Base-by-base conservation (phyloP, 2,797 vertebrate species). In the Discoglossus pictus region DNA sequence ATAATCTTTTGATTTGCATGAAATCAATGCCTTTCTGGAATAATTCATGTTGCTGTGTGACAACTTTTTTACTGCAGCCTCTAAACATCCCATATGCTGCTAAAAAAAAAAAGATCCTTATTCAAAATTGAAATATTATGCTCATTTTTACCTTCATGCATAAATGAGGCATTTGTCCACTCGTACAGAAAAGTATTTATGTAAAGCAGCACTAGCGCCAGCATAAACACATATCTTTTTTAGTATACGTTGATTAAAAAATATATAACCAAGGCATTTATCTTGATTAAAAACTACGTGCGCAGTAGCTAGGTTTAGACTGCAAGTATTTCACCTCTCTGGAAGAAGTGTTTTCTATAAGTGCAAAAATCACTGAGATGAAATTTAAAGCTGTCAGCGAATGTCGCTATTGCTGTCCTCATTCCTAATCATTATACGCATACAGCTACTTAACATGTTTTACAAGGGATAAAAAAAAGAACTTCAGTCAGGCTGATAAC, bases 271-370 rank as follows among this genome's bases (percentile, higher is more conserved):
- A 73, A 59, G 2, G 73, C 61, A 84, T 78, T 78, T 76, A 74
- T 82, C 76, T 81, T 52, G 58, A 82, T 82, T 81, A 83, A 84
- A 74, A 47, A 69, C 39, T 43, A 68, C 74, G 58, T 65, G 72
- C n/a, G 50, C 56, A 54, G 50, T 72, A 27, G 35, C 51, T 74
- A 59, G 62, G 47, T 76, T 78, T 61, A 75, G 2, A 50, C 70
- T 75, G 60, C 68, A 68, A 80, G 76, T 76, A 77, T 25, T 13
- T 0, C 50, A 61, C 10, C 79, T 77, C 55, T 76, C 23, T 55
- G 75, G 67, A 18, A 75, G 21, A 46, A 76, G 39, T 61, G 68
- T 65, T 52, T 20, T 16, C 42, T 39, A 3, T 5, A 31, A 21
- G 17, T 46, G 25, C 47, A 67, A 59, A 23, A 20, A 16, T 17